Evolutionary conservation across 2,888 invertebrate species (phyloP).

Genomic region (Hirtodrosophila duncani): DNA sequence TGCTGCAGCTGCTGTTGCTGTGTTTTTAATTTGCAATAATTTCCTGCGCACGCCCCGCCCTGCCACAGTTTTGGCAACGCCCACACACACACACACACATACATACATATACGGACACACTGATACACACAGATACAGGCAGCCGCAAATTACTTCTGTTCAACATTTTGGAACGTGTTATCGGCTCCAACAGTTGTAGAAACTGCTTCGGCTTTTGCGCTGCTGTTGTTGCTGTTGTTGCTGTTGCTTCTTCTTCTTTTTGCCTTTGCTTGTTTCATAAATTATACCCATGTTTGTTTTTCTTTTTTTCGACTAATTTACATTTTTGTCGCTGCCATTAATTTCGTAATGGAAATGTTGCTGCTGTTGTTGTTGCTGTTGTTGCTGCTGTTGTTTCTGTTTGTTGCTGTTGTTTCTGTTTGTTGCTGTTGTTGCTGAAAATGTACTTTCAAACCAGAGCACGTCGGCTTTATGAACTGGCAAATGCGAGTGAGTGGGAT

Average conservation of each 20-base stretch:
- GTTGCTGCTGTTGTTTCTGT: too few species aligned
- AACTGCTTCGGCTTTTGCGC: slow-evolving; percentile 19
- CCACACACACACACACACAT: slow-evolving; percentile 18
- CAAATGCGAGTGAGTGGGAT: too few species aligned
- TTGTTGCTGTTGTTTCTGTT: too few species aligned
- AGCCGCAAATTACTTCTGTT: slow-evolving; percentile 62
- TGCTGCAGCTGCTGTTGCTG: not conserved
- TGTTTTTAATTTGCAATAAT: slow-evolving; percentile 51
- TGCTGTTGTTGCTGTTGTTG: not conserved
- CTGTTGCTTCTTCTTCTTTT: slow-evolving; percentile 1
- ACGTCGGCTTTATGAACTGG: too few species aligned
- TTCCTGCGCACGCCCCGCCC: slow-evolving; percentile 38
- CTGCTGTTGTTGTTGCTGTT: slow-evolving; percentile 1
- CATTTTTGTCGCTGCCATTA: slow-evolving; percentile 70
- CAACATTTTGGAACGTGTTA: slow-evolving; percentile 57
- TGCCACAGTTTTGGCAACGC: slow-evolving; percentile 41
- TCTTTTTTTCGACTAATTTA: slow-evolving; percentile 62
- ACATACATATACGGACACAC: not conserved
- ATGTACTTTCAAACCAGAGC: too few species aligned
- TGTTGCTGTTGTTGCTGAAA: too few species aligned
- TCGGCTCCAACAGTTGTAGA: slow-evolving; percentile 54
- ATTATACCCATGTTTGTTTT: slow-evolving; percentile 33
- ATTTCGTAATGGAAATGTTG: slow-evolving; percentile 49
- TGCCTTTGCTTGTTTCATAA: slow-evolving; percentile 30
- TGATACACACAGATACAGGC: not conserved